phyloP scores from a whole-genome alignment of 1,140 invertebrate species.

The Aradophagus sp. region DNA sequence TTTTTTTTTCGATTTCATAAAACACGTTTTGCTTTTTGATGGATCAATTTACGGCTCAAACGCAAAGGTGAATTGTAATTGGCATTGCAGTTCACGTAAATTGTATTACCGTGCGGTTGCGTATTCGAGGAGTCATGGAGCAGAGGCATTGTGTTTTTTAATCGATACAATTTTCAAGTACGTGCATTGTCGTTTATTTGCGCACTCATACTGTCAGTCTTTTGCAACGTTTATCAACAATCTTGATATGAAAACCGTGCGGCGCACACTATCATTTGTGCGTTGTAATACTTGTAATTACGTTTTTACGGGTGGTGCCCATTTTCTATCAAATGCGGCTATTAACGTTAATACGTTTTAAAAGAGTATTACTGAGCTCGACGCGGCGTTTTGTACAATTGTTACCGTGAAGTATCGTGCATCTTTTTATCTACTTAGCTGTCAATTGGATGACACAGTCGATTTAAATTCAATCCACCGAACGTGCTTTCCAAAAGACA shows the following conservation, averaged over 20 bases:
- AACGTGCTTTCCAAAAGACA: too few relatives aligned
- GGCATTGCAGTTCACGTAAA: too few relatives aligned
- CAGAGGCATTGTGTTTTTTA: conserved; percentile 11
- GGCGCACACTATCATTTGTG: conserved; percentile 24
- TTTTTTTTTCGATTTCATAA: too few relatives aligned
- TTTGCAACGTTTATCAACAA: conserved; percentile 42
- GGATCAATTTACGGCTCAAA: too few relatives aligned
- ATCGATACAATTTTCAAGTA: conserved; percentile 29
- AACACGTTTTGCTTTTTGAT: too few relatives aligned
- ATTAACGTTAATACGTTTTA: conserved; percentile 27
- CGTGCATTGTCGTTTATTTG: conserved; percentile 45
- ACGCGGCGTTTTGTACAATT: conserved; percentile 1
- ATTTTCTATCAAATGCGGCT: conserved; percentile 32
- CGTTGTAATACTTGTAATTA: conserved; percentile 39
- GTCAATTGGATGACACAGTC: too few relatives aligned
- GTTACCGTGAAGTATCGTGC: background rate
- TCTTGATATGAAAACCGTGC: conserved; percentile 11
- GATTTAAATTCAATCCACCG: too few relatives aligned
- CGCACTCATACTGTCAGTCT: conserved; percentile 44
- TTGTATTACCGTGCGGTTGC: too few relatives aligned
- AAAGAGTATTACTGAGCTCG: conserved; percentile 6
- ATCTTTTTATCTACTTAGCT: too few relatives aligned
- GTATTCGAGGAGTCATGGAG: too few relatives aligned
- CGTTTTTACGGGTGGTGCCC: conserved; percentile 26
- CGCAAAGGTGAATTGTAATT: too few relatives aligned